Evolutionary conservation across 2,888 invertebrate species (phyloP), one percentile per base, ranked within the genome.

Genomic region (Deilephila porcellus): DNA sequence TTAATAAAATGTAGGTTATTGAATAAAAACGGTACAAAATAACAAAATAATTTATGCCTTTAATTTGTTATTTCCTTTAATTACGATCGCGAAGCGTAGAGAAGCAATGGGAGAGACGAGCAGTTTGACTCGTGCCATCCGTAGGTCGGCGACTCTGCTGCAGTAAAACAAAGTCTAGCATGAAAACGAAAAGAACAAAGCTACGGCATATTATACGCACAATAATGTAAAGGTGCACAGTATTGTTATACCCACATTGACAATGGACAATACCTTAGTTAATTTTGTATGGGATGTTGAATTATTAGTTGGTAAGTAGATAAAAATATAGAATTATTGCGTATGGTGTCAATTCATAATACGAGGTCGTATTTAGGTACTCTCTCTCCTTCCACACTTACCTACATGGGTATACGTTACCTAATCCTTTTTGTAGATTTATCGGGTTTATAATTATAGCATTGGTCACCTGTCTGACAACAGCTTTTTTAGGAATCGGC

Each of bases 81-180:
- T 20, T 32, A 52, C 11, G 19, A 71, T 45, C 45, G 45, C 60
- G 60, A 19, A 59, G 19, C 45, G 11, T 52, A 20, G 32, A 60
- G 59, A 60, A 74, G 59, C 59, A 71, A 67, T 74, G 63, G 59
- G 72, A 71, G 63, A 72, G n/a, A 81, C 80, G 74, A 78, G 77
- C 77, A 84, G 88, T 86, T 88, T 92, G 91, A 90, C 93, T 93
- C 94, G 94, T 93, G 93, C 93, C 91, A 87, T 86, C 88, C 85
- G 87, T 88, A 86, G 92, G 91, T 92, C 93, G 91, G 88, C 87
- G 87, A 86, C 88, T 86, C 81, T 52, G 53, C 25, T 60, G 45
- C 60, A 59, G 64, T 67, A 73, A 67, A 67, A 67, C 64, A 73
- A 73, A 59, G 56, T 73, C 64, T 56, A 67, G 67, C 37, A 73